Base-by-base conservation (phyloP, 2,797 vertebrate species). In the Pterois miles region DNA sequence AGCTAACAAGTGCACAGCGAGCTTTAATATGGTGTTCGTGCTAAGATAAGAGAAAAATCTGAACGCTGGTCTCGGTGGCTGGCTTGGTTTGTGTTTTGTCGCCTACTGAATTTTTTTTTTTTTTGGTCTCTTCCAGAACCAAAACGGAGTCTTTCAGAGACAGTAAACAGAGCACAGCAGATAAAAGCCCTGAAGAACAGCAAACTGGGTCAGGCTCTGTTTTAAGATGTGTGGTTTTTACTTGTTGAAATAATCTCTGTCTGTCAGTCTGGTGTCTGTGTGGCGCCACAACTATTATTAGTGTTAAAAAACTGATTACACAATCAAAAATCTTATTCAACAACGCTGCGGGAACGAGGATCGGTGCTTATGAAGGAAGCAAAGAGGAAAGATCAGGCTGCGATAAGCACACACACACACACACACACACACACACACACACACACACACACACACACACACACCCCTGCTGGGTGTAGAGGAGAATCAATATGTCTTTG, bases 401-500 rank as follows among this genome's bases (percentile, higher is more conserved):
- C 86, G 89, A 89, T 93, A 93, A 92, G 84, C 92, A 90, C 76
- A 67, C 75, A 70, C 78, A 80, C 65, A 36, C 69, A 58, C 86
- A 87, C 84, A 86, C 80, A 29, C 72, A 50, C 70, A 46, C 65
- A 70, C 67, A 43, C 62, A 69, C 48, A 29, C 43, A 54, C 72
- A 69, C 83, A 66, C 68, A 54, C 70, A 70, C 83, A 78, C 68
- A 76, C 83, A 86, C 87, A 88, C 86, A 79, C 80, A 72, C 72
- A 65, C 87, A 89, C 89, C 93, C 90, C 92, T 93, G 93, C 92
- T 93, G 93, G 91, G 87, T 91, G 90, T 92, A 93, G 92, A 93
- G 94, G 92, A 95, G 95, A 96, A 96, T 96, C 96, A 95, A 96
- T 96, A 95, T 92, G 94, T 95, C 94, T 96, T 95, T 96, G 94